These are phyloP conservation scores for Chunga burmeisteri DNA, from an alignment of 2,113 vertebrate species.

Conservation along the genomic window DNA sequence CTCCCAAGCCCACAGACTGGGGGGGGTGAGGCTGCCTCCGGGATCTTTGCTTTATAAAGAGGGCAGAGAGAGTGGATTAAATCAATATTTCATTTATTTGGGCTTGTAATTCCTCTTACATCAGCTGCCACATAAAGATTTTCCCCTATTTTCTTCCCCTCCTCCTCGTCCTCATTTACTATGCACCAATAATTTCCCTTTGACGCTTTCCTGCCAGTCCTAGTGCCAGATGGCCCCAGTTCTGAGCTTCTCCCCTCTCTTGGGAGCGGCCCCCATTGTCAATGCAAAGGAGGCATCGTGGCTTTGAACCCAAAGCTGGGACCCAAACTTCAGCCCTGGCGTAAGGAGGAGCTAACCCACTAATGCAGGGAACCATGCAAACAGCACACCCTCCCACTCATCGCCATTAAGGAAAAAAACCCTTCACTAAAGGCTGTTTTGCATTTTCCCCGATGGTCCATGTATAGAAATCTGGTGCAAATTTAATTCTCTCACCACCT, in stretches of 20 bases:
- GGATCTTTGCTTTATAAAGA: slow-evolving; percentile 24
- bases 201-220: slow-evolving; percentile 54
- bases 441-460: slow-evolving; percentile 60
- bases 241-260: slow-evolving; percentile 60
- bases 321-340: slow-evolving; percentile 50
- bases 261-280: slow-evolving; percentile 69
- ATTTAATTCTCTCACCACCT: slow-evolving; percentile 75
- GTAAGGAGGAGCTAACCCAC: slow-evolving; percentile 19
- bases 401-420: background rate
- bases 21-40: background rate
- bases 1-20: background rate
- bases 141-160: slow-evolving; percentile 32
- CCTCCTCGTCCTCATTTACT: slow-evolving; percentile 64
- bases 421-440: slow-evolving; percentile 59
- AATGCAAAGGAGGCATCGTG: slow-evolving; percentile 58
- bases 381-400: slow-evolving; percentile 63
- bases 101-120: slow-evolving; percentile 62
- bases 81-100: slow-evolving; percentile 62
- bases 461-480: slow-evolving; percentile 68
- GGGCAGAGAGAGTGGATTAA: slow-evolving; percentile 53
- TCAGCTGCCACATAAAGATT: slow-evolving; percentile 57
- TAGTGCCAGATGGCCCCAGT: slow-evolving; percentile 69
- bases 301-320: slow-evolving; percentile 69
- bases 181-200: slow-evolving; percentile 69
- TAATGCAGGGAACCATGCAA: slow-evolving; percentile 64